Base-by-base conservation (phyloP, 2,888 invertebrate species). In the Drosophila mayaguana region DNA sequence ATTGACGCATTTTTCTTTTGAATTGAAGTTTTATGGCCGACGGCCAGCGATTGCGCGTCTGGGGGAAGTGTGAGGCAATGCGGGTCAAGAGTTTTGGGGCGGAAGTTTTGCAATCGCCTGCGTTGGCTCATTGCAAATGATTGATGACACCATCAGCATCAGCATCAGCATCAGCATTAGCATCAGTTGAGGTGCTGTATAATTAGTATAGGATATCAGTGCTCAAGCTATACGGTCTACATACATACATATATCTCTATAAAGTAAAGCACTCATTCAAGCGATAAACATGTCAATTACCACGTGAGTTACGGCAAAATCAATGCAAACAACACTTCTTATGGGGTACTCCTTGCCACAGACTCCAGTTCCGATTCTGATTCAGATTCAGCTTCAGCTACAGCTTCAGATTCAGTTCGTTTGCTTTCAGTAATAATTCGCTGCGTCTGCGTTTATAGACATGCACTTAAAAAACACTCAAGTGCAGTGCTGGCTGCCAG, bases 391-490 rank as follows among this genome's bases (percentile, higher is more conserved):
- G 3, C 2, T 25, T 25, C 25, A 25, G 25, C 4, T 25, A 3
- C 25, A 25, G 28, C 12, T 36, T 36, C 36, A 36, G 36, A 78
- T 54, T 64, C 75, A 11, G 4, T 64, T 2, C 28, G 3, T 18
- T n/a, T 32, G 32, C 32, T 65, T 57, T 74, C 70, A 60, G 81
- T 80, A 78, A 88, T 85, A 88, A 86, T 83, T 80, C 78, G 78
- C 76, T 73, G 78, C 48, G n/a, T 70, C 84, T 72, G 82, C 71
- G 65, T 85, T 88, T 85, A 86, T 85, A 74, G 88, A 80, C 85
- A 65, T 83, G 85, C 85, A 85, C 85, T 85, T 85, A 85, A 85
- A 88, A 85, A 88, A 86, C 85, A 85, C 88, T 85, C 86, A 80
- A 74, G 78, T 78, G 80, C 83, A 87, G 79, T 77, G 79, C 85